Conservation (phyloP, 2,888 invertebrate genomes). For the Latrodectus hesperus region DNA sequence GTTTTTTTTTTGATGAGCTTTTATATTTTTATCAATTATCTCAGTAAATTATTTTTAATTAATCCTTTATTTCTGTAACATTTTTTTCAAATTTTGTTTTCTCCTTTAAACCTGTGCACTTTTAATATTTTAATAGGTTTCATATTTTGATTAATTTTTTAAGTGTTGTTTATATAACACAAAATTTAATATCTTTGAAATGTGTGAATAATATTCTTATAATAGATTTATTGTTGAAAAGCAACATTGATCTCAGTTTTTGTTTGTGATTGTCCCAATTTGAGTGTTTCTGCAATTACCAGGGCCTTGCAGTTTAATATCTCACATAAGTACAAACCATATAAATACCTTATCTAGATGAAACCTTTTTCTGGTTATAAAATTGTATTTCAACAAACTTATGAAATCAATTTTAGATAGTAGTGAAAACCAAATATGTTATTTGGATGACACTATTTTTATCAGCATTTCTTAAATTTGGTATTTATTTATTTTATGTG, state of each 20-base stretch:
- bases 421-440: neutral
- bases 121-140: neutral
- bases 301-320: conserved; percentile 66
- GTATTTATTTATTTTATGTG: too few species aligned
- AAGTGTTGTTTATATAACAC: neutral
- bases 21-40: too few species aligned
- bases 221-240: too few species aligned
- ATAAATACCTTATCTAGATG: conserved; percentile 18
- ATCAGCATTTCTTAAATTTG: too few species aligned
- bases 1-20: too few species aligned
- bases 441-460: conserved; percentile 1
- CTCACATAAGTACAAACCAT: conserved; percentile 67
- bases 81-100: too few species aligned
- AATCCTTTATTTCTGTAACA: too few species aligned
- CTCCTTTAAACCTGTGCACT: neutral
- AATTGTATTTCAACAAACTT: neutral
- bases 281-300: conserved; percentile 67
- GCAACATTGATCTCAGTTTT: neutral
- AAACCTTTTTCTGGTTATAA: neutral
- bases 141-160: neutral
- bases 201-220: neutral
- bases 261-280: conserved; percentile 58
- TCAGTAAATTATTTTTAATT: too few species aligned
- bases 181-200: neutral
- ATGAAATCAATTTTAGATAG: neutral